Evolutionary conservation across 1,140 invertebrate genomes (phyloP).

Genomic region (Schlechtendalia chinensis): DNA sequence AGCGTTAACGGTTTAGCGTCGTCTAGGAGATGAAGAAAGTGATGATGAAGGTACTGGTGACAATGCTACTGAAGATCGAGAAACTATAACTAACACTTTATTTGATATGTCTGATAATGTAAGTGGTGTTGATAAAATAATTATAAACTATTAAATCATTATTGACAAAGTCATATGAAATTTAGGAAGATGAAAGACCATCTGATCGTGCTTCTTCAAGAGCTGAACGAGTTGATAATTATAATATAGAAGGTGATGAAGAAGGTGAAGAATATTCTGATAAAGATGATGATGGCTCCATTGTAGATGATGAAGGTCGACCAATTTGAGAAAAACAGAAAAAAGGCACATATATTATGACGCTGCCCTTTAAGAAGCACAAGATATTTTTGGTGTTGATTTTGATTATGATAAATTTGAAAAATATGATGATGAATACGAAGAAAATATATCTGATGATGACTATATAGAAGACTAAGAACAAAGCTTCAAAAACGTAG

Average conservation of each 20-base stretch:
- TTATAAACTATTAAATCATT: neutral
- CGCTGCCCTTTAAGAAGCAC: slow-evolving; percentile 92
- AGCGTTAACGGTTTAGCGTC: slow-evolving; percentile 79
- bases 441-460: slow-evolving; percentile 76
- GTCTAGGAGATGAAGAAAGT: slow-evolving; percentile 84
- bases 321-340: slow-evolving; percentile 85
- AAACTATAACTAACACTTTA: slow-evolving; percentile 84
- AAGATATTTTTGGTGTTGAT: slow-evolving; percentile 98
- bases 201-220: slow-evolving; percentile 64
- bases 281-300: slow-evolving; percentile 92
- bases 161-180: slow-evolving; percentile 25
- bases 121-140: slow-evolving; percentile 56
- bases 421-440: slow-evolving; percentile 83
- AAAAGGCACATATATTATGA: slow-evolving; percentile 87
- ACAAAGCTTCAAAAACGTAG: slow-evolving; percentile 60
- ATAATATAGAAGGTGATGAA: slow-evolving; percentile 67
- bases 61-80: slow-evolving; percentile 72
- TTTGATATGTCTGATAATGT: slow-evolving; percentile 85
- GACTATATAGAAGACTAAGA: slow-evolving; percentile 66
- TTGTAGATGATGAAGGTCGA: slow-evolving; percentile 93
- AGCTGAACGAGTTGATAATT: slow-evolving; percentile 67
- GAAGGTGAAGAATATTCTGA: slow-evolving; percentile 77
- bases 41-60: slow-evolving; percentile 74
- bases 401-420: slow-evolving; percentile 97
- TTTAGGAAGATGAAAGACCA: slow-evolving; percentile 74